Evolutionary conservation across 1,140 invertebrate genomes (phyloP).

Genomic region (Tachypleus tridentatus): DNA sequence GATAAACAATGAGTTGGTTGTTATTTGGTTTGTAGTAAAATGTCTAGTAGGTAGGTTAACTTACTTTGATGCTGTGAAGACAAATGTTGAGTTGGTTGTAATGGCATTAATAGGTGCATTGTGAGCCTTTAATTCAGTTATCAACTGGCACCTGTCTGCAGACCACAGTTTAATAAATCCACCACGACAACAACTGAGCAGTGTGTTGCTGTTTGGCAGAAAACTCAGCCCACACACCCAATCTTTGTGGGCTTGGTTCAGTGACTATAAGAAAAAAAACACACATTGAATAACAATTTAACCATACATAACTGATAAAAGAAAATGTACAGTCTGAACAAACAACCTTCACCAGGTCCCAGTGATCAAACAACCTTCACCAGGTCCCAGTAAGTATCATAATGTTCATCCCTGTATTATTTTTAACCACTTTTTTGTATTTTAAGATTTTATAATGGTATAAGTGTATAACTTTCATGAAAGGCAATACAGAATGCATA

Average conservation of each 20-base stretch:
- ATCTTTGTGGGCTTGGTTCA: slow-evolving; percentile 78
- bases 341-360: no score
- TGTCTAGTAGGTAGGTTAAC: slow-evolving; percentile 7
- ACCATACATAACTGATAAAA: no score
- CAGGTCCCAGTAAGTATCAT: no score
- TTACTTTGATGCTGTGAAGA: slow-evolving; percentile 60
- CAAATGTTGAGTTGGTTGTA: slow-evolving; percentile 52
- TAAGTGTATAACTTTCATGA: no score
- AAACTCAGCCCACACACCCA: slow-evolving; percentile 69
- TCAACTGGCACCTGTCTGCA: slow-evolving; percentile 44
- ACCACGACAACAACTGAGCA: slow-evolving; percentile 64
- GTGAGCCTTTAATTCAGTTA: slow-evolving; percentile 62
- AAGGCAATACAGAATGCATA: no score
- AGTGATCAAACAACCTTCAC: no score
- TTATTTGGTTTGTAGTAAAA: neutral
- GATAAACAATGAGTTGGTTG: no score
- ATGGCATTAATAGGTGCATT: slow-evolving; percentile 60
- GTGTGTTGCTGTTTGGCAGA: slow-evolving; percentile 41
- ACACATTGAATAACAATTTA: no score
- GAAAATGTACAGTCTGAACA: no score
- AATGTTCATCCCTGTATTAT: no score
- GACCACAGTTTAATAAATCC: slow-evolving; percentile 61
- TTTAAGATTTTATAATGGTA: no score
- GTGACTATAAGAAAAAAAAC: slow-evolving; percentile 43
- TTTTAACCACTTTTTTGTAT: no score